Evolutionary conservation across 1,140 invertebrate species (phyloP), one percentile per base, ranked within the genome.

Genomic region (Arion vulgaris): DNA sequence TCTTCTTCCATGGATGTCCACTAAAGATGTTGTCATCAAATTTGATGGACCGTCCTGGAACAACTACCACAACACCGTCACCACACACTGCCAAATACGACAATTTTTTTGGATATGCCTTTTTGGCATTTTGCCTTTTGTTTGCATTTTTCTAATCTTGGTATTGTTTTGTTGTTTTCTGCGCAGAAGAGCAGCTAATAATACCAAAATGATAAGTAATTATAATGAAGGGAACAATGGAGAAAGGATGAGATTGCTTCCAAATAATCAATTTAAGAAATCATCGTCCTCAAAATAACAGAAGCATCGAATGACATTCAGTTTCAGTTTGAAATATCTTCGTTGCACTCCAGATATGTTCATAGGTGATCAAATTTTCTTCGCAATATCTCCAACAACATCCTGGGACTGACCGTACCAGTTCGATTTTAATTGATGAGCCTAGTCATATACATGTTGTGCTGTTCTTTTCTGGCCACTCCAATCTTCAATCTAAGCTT

Each of bases 81-180:
- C 11, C 62, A 66, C 62, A 32, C 62, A 66, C 7, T 66, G 62
- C 62, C n/a, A 28, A 34, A 17, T 28, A 7, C n/a, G 62, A 7
- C n/a, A 32, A 17, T 32, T 66, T 66, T 66, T 66, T 34, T 66
- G 62, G 62, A 28, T 66, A 1, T 66, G 62, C 62, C 62, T 66
- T n/a, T 66, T 66, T 66, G 62, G 62, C 28, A 66, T 66, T 66
- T 4, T 66, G 62, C 62, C 62, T 11, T 66, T 66, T 11, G 62
- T 28, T 5, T 32, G n/a, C 62, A 66, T 66, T 66, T 32, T 66
- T 28, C 19, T 66, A 32, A 17, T 23, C n/a, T 34, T 32, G 17
- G n/a, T 34, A 2, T 1, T 66, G 62, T 28, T 66, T 32, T 5
- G 62, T 17, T 34, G 62, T 17, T 66, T 66, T 17, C 28, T 66